These are phyloP conservation scores for Gephyroberyx darwinii DNA, from an alignment of 2,797 vertebrate species.

Conservation along the genomic window DNA sequence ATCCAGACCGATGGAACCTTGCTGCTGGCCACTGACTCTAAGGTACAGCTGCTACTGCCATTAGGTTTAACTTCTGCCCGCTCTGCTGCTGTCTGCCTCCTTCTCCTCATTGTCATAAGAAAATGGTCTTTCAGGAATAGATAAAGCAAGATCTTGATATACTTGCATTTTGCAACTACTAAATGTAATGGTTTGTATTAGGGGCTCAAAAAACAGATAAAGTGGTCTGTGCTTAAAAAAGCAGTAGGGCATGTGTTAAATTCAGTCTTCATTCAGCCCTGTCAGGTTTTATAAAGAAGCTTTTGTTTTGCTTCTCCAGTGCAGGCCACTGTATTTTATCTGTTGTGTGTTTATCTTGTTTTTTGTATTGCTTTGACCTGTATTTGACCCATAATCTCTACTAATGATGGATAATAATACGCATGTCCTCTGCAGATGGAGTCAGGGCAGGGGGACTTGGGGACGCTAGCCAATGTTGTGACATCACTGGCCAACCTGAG, in stretches of 20 bases:
- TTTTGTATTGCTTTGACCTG: background rate
- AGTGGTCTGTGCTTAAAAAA: background rate
- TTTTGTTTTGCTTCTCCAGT: background rate
- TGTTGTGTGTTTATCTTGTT: background rate
- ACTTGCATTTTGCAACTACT: background rate
- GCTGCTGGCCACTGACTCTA: conserved; percentile 90
- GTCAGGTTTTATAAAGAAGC: background rate
- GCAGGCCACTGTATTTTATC: background rate
- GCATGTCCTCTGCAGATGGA: conserved; percentile 84
- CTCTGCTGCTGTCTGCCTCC: conserved; percentile 1
- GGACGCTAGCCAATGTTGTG: conserved; percentile 96
- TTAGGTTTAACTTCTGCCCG: conserved; percentile 1
- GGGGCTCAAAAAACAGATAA: background rate
- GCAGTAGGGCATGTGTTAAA: background rate
- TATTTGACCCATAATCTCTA: background rate
- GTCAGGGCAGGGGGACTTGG: conserved; percentile 91
- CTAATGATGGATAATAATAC: conserved; percentile 10
- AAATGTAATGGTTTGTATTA: background rate
- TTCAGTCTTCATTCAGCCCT: no score
- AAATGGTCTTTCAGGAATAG: background rate
- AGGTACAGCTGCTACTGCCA: conserved; percentile 79
- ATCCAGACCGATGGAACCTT: conserved; percentile 94
- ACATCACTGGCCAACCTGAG: conserved; percentile 94
- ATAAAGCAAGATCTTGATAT: background rate
- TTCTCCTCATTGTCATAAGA: background rate